Base-by-base conservation (phyloP, 2,797 vertebrate genomes). In the Pipistrellus nathusii region DNA sequence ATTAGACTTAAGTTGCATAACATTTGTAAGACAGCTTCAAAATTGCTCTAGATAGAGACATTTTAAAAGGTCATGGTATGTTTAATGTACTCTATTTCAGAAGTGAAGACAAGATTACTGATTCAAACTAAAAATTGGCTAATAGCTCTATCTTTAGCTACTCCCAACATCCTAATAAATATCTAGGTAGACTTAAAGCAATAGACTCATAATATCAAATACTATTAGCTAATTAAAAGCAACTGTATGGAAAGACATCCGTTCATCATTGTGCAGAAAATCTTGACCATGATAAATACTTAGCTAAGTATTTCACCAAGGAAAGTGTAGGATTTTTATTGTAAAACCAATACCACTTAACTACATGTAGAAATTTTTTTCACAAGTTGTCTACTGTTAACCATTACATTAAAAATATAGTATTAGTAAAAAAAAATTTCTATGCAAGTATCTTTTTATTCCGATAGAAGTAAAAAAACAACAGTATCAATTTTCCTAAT, bases 21-120 rank as follows among this genome's bases (percentile, higher is more conserved):
- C 75, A 71, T 90, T 86, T 90, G 32, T 76, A 84, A 88, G 51
- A 23, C 13, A 76, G 23, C 81, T 93, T 69, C n/a, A 93, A 53
- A 82, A 76, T 88, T 82, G 41, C 32, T 76, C 51, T 38, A 76
- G 48, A 64, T 48, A 77, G 59, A 95, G 41, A 69, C 53, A 71
- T 71, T 93, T 90, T 35, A 77, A 83, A 93, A 90, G 53, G 69
- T 87, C 71, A 72, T 46, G 53, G 15, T 48, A 5, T 55, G 15
- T 90, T 87, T 82, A 77, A 95, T 46, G 35, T 77, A 93, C 76
- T 46, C 32, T 59, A 38, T 10, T 86, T 71, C 6, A 57, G 76
- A 64, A 95, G 35, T 90, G 8, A 93, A 90, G 71, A 77, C 30
- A 12, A 64, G n/a, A 77, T 30, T 64, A 77, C 14, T 55, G 35